Base-by-base conservation (phyloP, 2,797 vertebrate genomes). In the Dendrocincla fuliginosa region DNA sequence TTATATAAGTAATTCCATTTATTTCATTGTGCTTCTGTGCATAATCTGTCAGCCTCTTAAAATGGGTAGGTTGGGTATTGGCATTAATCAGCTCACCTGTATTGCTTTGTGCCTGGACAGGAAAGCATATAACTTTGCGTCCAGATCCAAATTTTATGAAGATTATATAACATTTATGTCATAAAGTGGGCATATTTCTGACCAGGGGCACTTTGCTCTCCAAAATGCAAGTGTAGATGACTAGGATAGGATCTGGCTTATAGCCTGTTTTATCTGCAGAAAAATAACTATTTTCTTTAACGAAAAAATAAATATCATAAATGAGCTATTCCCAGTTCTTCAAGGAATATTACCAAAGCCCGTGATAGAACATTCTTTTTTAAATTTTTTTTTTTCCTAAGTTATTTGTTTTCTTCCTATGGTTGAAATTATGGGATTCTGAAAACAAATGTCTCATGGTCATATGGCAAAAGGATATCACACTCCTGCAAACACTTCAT, bases 201-300 rank as follows among this genome's bases (percentile, higher is more conserved):
- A 46, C 9, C 8, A 77, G 13, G 14, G 15, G 6, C 20, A 63
- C 12, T 5, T 84, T 84, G 25, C 13, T 71, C 20, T 22, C 16
- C 42, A 89, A 64, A 74, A 70, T 47, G 20, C 30, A 83, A 59
- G 1, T 41, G 23, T 20, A 2, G 35, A 42, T 80, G 41, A 56
- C 24, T 39, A n/a, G 12, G 13, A 60, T 9, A 53, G 10, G 7
- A 60, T 23, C 13, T 80, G 6, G 3, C 3, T 81, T 89, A 81
- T 24, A 23, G 13, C 30, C 60, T 90, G 76, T 96, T 94, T 95
- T 49, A 89, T 86, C 30, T 90, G 53, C 53, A 96, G 60, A 89
- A 35, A 77, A 97, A 90, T 84, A 46, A 86, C 78, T 80, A 46
- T n/a, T 85, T 97, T 81, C 86, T 82, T 65, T 65, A 91, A 70